phyloP scores from a whole-genome alignment of 2,113 vertebrate species.

The Pristiophorus japonicus region DNA sequence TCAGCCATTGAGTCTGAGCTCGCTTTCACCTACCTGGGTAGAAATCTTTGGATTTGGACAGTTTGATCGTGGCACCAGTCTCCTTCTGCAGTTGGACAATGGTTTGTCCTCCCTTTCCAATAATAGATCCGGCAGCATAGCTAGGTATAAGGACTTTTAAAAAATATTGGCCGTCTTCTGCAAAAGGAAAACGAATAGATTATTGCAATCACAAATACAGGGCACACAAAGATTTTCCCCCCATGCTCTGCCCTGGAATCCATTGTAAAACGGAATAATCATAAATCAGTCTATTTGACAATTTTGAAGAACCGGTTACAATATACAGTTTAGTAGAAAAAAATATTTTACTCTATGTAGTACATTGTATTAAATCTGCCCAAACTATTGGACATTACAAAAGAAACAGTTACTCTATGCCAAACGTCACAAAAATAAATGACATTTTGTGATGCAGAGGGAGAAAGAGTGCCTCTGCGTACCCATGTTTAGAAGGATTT shows the following conservation, averaged over 20 bases:
- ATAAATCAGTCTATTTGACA: not conserved
- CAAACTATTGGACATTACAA: not conserved
- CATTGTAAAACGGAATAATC: slow-evolving; percentile 16
- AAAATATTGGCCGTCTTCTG: slow-evolving; percentile 85
- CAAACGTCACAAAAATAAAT: slow-evolving; percentile 36
- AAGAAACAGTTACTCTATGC: not conserved
- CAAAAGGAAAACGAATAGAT: slow-evolving; percentile 56
- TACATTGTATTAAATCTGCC: not conserved
- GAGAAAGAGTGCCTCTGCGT: slow-evolving; percentile 34
- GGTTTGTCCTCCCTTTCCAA: slow-evolving; percentile 83
- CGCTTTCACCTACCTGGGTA: slow-evolving; percentile 69
- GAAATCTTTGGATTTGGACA: slow-evolving; percentile 87
- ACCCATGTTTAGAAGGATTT: slow-evolving; percentile 38
- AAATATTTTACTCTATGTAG: not conserved
- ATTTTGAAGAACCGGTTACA: not conserved
- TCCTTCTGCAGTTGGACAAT: slow-evolving; percentile 84
- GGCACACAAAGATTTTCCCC: not conserved
- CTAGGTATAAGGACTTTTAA: slow-evolving; percentile 85
- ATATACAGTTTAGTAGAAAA: not conserved
- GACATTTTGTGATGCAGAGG: slow-evolving; percentile 35
- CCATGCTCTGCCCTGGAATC: not conserved
- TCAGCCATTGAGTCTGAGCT: not conserved
- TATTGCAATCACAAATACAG: slow-evolving; percentile 39
- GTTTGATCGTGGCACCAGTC: slow-evolving; percentile 81
- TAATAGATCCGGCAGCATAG: slow-evolving; percentile 86